Base-by-base conservation (phyloP, 2,888 invertebrate species). In the Frankliniella fusca region DNA sequence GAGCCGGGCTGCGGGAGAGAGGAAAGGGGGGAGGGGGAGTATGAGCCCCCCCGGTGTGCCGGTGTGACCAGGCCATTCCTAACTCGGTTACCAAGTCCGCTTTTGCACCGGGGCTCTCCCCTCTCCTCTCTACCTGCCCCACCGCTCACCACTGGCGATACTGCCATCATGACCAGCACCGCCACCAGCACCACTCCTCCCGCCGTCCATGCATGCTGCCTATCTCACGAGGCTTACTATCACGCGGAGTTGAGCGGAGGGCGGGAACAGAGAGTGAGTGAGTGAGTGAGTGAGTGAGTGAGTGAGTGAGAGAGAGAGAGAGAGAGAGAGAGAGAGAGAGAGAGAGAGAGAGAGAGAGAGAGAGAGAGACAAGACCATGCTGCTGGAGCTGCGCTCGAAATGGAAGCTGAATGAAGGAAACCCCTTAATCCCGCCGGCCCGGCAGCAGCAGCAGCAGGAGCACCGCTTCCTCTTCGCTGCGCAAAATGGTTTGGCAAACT, bases 81-180 rank as follows among this genome's bases (percentile, higher is more conserved):
- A 38, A 38, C 38, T 38, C 38, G 38, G 38, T 38, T 38, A 38
- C 38, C 5, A 5, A 38, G 38, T 38, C 38, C 38, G 38, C 38
- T 38, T 38, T 5, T 38, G 38, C 38, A 38, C 38, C 3, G 38
- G 38, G 38, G 38, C 86, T 81, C 23, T n/a, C 50, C 50, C 81
- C 27, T 12, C 61, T 65, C n/a, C 54, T 12, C 28, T 50, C 38
- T 10, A 54, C 20, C 81, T 5, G 50, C 54, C n/a, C n/a, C n/a
- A n/a, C n/a, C n/a, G n/a, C n/a, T n/a, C n/a, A n/a, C n/a, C n/a
- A n/a, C n/a, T n/a, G n/a, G n/a, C n/a, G n/a, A n/a, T n/a, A n/a
- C n/a, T n/a, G n/a, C n/a, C n/a, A n/a, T n/a, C n/a, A n/a, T n/a
- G 50, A 50, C 50, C n/a, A n/a, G n/a, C 50, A 15, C 23, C 54